phyloP scores from a whole-genome alignment of 1,140 invertebrate species.

The Polypedilum vanderplanki region DNA sequence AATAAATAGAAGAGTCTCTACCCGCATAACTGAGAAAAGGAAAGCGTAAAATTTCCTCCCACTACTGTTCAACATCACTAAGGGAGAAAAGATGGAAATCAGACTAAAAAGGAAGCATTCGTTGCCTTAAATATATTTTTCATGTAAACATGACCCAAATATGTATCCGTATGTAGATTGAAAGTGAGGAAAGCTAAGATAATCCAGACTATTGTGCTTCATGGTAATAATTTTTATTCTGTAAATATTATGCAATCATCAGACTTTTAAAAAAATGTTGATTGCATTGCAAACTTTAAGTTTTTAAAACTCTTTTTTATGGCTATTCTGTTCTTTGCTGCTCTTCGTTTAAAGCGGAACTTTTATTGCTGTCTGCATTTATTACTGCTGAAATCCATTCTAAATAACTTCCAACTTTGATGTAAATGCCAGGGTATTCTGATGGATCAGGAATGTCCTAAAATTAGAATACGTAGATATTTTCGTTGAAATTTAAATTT shows the following conservation, averaged over 20 bases:
- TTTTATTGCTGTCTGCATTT: not conserved
- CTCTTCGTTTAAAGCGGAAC: too few relatives aligned
- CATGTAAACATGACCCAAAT: constrained; percentile 18
- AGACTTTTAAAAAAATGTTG: too few relatives aligned
- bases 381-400: constrained; percentile 11
- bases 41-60: too few relatives aligned
- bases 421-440: not conserved
- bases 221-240: too few relatives aligned
- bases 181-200: constrained; percentile 5
- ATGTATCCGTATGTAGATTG: not conserved
- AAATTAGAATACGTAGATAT: not conserved
- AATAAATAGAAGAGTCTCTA: not conserved
- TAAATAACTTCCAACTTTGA: constrained; percentile 1
- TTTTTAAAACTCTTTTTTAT: too few relatives aligned
- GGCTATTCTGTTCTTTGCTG: too few relatives aligned
- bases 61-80: too few relatives aligned
- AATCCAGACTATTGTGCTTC: not conserved
- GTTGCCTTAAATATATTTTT: constrained; percentile 13
- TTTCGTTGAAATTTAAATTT: not conserved
- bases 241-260: too few relatives aligned
- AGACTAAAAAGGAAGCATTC: not conserved
- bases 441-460: constrained; percentile 9
- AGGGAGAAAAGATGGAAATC: not conserved
- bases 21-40: not conserved
- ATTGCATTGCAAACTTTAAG: too few relatives aligned